Evolutionary conservation across 1,140 invertebrate species (phyloP), one percentile per base, ranked within the genome.

Genomic region (Gerris buenoi): DNA sequence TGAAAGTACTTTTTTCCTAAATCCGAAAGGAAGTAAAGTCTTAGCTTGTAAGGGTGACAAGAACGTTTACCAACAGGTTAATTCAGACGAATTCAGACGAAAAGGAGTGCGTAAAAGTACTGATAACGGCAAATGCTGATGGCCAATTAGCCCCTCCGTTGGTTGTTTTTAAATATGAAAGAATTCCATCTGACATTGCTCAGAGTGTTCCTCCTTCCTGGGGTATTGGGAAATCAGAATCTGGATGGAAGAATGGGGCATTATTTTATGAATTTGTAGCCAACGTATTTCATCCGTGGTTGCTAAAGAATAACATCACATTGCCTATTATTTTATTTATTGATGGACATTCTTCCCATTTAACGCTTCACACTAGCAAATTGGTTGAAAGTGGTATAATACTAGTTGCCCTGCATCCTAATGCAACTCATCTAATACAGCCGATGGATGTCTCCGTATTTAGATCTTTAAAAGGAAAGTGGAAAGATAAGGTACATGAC

Each of bases 361-460:
- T 76, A 58, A 76, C 73, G 25, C 65, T 77, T 5, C 29, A 74
- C n/a, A 10, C 77, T 22, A 75, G 72, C 60, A 69, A 76, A 14
- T 80, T 79, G 66, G 27, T 29, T 1, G 68, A 74, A 65, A 76
- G 78, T 64, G 67, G 68, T 46, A 80, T 81, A n/a, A 69, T 76
- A 26, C 67, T 80, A 27, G 65, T 79, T 18, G 72, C 75, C 3
- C 67, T 80, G 3, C 74, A 73, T 58, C 77, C 77, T 15, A 80
- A 80, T 71, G 70, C 75, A 1, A 79, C 77, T 1, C 77, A 79
- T 66, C 73, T 80, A 23, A 57, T 79, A 2, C 78, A 79, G 70
- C 78, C 78, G 14, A 63, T 74, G 29, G 78, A 79, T 71, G 75
- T 79, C 1, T 65, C 72, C 0, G 73, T 76, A 29, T 78, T 79